These are phyloP conservation scores for Drosophila rellima DNA, from an alignment of 2,888 invertebrate species.

Conservation along the genomic window DNA sequence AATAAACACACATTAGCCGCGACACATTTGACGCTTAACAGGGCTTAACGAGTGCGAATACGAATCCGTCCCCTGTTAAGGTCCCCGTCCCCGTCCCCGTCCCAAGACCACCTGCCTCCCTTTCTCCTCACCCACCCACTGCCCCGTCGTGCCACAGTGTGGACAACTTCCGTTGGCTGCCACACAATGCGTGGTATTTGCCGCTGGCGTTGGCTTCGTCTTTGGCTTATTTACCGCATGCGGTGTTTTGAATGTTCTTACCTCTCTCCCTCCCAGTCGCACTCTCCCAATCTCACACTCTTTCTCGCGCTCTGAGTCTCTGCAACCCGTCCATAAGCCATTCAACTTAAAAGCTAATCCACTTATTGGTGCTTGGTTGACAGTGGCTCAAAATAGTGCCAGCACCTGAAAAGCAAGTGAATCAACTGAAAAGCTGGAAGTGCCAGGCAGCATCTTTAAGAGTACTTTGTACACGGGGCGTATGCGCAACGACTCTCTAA, in stretches of 20 bases:
- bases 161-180: slow-evolving; percentile 41
- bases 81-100: background rate
- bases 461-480: slow-evolving; percentile 14
- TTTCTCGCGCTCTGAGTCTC: background rate
- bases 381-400: slow-evolving; percentile 54
- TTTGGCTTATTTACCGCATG: slow-evolving; percentile 64
- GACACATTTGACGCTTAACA: slow-evolving; percentile 72
- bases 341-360: slow-evolving; percentile 71
- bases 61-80: slow-evolving; percentile 23
- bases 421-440: slow-evolving; percentile 37
- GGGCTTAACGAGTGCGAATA: slow-evolving; percentile 60
- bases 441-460: slow-evolving; percentile 47
- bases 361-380: slow-evolving; percentile 62
- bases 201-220: slow-evolving; percentile 30
- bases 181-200: slow-evolving; percentile 35
- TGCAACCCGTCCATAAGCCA: slow-evolving; percentile 45
- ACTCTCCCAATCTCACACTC: background rate
- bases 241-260: slow-evolving; percentile 45
- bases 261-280: background rate
- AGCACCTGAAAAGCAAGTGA: slow-evolving; percentile 50
- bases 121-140: background rate
- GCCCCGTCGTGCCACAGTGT: slow-evolving; percentile 5
- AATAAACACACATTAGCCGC: slow-evolving; percentile 74
- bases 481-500: slow-evolving; percentile 29
- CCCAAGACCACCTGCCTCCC: too few species aligned